Conservation (phyloP, 2,113 vertebrate genomes). For the Circaetus gallicus region DNA sequence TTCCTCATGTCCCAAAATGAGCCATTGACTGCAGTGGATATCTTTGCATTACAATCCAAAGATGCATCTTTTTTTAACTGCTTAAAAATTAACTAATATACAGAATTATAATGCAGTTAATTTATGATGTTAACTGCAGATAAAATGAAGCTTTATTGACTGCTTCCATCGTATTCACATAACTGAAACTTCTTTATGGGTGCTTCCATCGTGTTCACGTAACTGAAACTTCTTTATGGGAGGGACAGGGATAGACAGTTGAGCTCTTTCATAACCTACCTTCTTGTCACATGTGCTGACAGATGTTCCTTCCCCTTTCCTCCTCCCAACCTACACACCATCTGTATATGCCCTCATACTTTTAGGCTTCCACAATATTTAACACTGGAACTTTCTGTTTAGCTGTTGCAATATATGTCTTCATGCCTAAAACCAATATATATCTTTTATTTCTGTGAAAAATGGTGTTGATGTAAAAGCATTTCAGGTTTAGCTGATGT, state of each 20-base stretch:
- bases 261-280: background rate
- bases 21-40: background rate
- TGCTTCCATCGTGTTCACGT: rapidly evolving
- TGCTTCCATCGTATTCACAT: rapidly evolving
- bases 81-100: background rate
- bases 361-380: background rate
- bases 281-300: background rate
- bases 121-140: background rate
- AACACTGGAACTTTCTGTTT: background rate
- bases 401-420: background rate
- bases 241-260: background rate
- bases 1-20: background rate
- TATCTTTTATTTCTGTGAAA: background rate
- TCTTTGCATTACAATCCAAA: background rate
- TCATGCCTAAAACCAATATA: background rate
- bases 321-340: background rate
- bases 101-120: background rate
- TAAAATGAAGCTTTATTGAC: background rate
- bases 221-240: background rate
- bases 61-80: background rate
- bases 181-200: background rate
- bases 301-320: background rate
- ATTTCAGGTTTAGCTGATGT: background rate
- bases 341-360: background rate
- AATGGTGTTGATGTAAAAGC: background rate